Evolutionary conservation across 2,888 invertebrate genomes (phyloP), one percentile per base, ranked within the genome.

Genomic region (Bibio marci): DNA sequence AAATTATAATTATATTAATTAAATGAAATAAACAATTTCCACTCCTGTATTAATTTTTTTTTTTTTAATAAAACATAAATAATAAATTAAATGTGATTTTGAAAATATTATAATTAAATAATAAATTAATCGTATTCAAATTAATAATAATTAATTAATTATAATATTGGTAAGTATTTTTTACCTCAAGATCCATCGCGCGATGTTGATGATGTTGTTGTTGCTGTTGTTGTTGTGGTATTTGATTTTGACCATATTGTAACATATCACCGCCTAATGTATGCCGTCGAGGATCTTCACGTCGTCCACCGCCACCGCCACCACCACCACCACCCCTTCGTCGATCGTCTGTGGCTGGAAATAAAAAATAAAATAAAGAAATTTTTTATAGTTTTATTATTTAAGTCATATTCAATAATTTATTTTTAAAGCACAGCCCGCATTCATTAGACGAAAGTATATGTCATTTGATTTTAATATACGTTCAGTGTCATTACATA

Each of bases 221-320:
- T 58, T 67, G 53, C 57, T 69, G 40, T n/a, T n/a, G n/a, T 36
- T 35, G 42, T 17, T 36, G 43, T 7, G 45, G 43, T 17, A 41
- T 45, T 39, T 48, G 46, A 30, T 41, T 38, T 30, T 41, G 38
- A 7, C 53, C 55, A 42, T 62, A 62, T 51, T 77, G 76, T 14
- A 80, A 67, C 53, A 81, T 79, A 52, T 82, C 81, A 25, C n/a
- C 34, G 19, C 80, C 78, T 43, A 86, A 70, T 6, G 86, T 86
- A 58, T 86, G 86, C 14, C 86, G 70, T 12, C 86, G 70, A 4
- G 82, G 81, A 59, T 86, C 86, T 60, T 86, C 85, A 30, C 85
- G 67, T 28, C 76, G 64, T 8, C 63, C 60, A 42, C 63, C 62
- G 6, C 63, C 60, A n/a, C n/a, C n/a, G n/a, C n/a, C n/a, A n/a